Conservation (phyloP, 2,888 invertebrate genomes). For the Acrocyrtus sp. region DNA sequence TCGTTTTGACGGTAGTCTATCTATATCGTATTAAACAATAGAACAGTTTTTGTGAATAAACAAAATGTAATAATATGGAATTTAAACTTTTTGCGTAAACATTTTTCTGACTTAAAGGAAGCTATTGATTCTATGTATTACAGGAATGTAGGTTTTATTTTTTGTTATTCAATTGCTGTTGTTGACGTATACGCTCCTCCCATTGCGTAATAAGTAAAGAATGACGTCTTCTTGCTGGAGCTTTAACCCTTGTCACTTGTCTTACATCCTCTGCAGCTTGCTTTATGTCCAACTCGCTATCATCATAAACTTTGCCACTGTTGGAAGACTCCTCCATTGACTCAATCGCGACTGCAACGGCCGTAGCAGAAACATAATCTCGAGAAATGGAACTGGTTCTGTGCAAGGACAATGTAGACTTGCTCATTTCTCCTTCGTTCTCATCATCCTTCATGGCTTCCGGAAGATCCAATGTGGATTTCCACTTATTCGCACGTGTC, state of each 20-base stretch:
- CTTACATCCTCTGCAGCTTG: conserved; percentile 31
- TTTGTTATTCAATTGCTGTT: conserved; percentile 49
- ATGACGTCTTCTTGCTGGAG: conserved; percentile 52
- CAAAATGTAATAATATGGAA: no score
- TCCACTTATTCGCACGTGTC: conserved; percentile 56
- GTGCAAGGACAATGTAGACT: conserved; percentile 21
- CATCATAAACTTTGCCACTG: background rate
- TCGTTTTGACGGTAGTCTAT: no score
- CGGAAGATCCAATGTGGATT: conserved; percentile 57
- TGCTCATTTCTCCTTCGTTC: conserved; percentile 21
- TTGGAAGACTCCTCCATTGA: background rate
- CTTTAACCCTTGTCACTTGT: conserved; percentile 29
- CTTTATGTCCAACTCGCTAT: conserved; percentile 6
- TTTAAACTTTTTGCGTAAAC: no score
- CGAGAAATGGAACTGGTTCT: background rate
- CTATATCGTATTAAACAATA: no score
- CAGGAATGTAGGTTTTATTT: no score
- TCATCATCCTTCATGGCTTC: conserved; percentile 29
- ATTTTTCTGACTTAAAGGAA: no score
- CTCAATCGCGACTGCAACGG: background rate
- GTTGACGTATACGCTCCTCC: conserved; percentile 58
- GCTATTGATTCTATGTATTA: no score
- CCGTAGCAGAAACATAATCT: background rate
- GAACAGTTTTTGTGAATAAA: no score
- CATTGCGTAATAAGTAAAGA: conserved; percentile 57